These are phyloP conservation scores for Drosophila ezoana DNA, from an alignment of 2,888 invertebrate genomes.

Conservation along the genomic window DNA sequence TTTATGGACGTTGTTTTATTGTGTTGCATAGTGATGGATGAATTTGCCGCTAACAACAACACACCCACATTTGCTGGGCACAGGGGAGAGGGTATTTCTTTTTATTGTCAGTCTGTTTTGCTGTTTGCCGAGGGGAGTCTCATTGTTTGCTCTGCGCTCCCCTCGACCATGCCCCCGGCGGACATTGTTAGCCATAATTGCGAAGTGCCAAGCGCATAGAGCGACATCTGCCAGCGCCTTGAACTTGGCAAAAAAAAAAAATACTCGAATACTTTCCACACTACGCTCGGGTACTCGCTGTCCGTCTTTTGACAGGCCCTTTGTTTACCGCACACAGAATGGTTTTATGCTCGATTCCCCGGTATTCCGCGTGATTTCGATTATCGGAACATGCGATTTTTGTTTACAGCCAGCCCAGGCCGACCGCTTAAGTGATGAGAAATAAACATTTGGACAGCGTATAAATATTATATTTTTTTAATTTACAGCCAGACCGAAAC, in stretches of 20 bases:
- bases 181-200: slow-evolving; percentile 62
- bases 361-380: slow-evolving; percentile 53
- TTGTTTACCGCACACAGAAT: slow-evolving; percentile 56
- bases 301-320: slow-evolving; percentile 56
- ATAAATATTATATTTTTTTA: slow-evolving; percentile 51
- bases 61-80: slow-evolving; percentile 61
- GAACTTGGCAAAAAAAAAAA: slow-evolving; percentile 61
- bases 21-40: slow-evolving; percentile 46
- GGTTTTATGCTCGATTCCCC: slow-evolving; percentile 18
- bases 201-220: slow-evolving; percentile 42
- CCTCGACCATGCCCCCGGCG: background rate
- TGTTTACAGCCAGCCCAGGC: slow-evolving; percentile 45
- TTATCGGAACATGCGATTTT: slow-evolving; percentile 63
- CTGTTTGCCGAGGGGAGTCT: slow-evolving; percentile 15
- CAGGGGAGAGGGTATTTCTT: slow-evolving; percentile 18
- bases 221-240: slow-evolving; percentile 59
- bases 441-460: slow-evolving; percentile 65
- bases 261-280: slow-evolving; percentile 43
- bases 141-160: slow-evolving; percentile 44
- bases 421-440: slow-evolving; percentile 54
- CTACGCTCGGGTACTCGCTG: slow-evolving; percentile 2
- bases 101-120: slow-evolving; percentile 48
- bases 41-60: slow-evolving; percentile 42
- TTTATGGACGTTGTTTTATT: background rate
- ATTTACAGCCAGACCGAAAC: background rate